Evolutionary conservation across 2,113 vertebrate species (phyloP).

Genomic region (Saimiri boliviensis): DNA sequence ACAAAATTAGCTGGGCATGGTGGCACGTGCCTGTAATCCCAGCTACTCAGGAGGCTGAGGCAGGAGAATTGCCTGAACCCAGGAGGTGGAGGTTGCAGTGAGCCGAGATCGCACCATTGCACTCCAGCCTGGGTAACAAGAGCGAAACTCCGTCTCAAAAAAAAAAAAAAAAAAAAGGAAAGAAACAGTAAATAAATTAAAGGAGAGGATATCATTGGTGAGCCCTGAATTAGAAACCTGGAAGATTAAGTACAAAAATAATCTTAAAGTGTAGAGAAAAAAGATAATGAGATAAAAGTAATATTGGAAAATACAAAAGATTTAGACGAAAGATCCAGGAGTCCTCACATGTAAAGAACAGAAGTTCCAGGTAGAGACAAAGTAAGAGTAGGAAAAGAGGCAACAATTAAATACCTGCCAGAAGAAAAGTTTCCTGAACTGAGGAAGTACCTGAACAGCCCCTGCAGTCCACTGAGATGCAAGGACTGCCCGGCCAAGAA

Average conservation of each 20-base stretch:
- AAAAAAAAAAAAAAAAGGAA: too few species aligned
- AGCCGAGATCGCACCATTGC: too few species aligned
- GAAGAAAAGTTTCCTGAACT: neutral
- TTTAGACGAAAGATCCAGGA: conserved; percentile 13
- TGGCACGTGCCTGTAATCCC: too few species aligned
- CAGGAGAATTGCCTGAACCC: too few species aligned
- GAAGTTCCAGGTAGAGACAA: conserved; percentile 31
- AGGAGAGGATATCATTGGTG: conserved; percentile 11
- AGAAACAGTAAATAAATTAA: neutral
- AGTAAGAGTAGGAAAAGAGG: neutral
- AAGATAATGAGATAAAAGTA: conserved; percentile 52
- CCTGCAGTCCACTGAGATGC: neutral
- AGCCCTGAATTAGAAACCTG: conserved; percentile 51
- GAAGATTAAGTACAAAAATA: conserved; percentile 52
- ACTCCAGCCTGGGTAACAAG: too few species aligned
- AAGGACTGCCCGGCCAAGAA: neutral
- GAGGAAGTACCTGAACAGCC: neutral
- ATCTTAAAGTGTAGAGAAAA: conserved; percentile 54
- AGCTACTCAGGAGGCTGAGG: too few species aligned
- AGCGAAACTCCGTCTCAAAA: too few species aligned
- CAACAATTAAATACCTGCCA: conserved; percentile 9
- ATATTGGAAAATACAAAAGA: conserved; percentile 50
- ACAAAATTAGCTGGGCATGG: too few species aligned
- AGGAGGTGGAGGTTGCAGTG: too few species aligned
- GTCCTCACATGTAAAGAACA: conserved; percentile 16